These are phyloP conservation scores for Apis dorsata DNA, from an alignment of 1,140 invertebrate genomes.

Conservation along the genomic window DNA sequence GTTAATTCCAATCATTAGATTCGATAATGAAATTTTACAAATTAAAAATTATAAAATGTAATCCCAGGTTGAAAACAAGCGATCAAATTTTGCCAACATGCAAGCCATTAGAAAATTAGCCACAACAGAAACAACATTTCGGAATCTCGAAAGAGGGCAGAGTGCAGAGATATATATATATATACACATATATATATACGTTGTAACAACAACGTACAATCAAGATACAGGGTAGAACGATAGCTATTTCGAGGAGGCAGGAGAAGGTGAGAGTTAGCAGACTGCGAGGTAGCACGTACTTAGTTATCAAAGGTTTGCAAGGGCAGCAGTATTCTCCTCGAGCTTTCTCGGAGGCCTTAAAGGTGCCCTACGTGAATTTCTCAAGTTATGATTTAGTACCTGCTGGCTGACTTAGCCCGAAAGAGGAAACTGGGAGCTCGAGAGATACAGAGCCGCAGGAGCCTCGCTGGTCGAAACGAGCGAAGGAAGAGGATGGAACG, in stretches of 20 bases:
- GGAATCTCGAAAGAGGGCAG: not conserved
- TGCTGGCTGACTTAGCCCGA: slow-evolving; percentile 49
- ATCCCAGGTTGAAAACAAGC: no score
- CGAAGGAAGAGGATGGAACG: not conserved
- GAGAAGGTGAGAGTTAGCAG: not conserved
- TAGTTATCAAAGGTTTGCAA: slow-evolving; percentile 74
- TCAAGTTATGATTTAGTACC: slow-evolving; percentile 79
- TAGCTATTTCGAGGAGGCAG: not conserved
- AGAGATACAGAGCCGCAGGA: not conserved
- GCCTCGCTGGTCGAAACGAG: not conserved
- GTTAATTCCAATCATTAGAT: no score
- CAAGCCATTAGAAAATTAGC: not conserved
- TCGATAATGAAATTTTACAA: not conserved
- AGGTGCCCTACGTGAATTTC: slow-evolving; percentile 76
- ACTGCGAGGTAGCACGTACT: slow-evolving; percentile 57
- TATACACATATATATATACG: no score
- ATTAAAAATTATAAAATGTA: no score
- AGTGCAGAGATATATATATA: no score
- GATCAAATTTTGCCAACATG: no score
- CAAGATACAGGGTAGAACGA: not conserved
- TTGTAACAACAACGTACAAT: slow-evolving; percentile 1
- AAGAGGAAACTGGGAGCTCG: slow-evolving; percentile 24
- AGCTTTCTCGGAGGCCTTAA: slow-evolving; percentile 76
- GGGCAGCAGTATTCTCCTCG: slow-evolving; percentile 63
- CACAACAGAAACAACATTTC: no score